These are phyloP conservation scores for Pseudopipra pipra DNA, from an alignment of 2,113 vertebrate species.

Conservation along the genomic window DNA sequence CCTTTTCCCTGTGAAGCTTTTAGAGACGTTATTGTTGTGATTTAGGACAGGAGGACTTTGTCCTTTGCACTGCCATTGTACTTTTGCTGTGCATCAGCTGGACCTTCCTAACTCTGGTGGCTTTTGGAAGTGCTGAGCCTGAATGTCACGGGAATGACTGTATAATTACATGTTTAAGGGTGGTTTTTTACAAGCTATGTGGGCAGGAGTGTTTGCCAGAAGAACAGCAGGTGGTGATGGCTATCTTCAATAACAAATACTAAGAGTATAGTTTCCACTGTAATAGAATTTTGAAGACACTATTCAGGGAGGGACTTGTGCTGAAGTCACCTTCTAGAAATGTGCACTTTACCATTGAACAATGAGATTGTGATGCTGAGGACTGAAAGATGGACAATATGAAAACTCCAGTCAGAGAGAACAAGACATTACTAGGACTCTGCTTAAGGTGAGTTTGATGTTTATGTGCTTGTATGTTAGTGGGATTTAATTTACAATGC, in stretches of 20 bases:
- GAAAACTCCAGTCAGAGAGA: not conserved
- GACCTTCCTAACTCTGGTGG: not conserved
- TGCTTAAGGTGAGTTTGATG: not conserved
- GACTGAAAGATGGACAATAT: not conserved
- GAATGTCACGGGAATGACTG: not conserved
- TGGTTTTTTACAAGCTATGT: not conserved
- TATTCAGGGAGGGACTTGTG: not conserved
- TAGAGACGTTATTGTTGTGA: fast-evolving
- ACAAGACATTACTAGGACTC: no score
- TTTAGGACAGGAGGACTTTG: not conserved
- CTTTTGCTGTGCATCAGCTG: not conserved
- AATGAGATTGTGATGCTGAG: not conserved
- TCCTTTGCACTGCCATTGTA: not conserved
- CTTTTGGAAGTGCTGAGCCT: not conserved
- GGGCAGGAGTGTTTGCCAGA: not conserved
- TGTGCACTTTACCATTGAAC: not conserved
- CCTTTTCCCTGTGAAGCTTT: not conserved
- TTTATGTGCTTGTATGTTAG: fast-evolving
- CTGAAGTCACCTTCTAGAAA: not conserved
- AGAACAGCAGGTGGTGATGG: not conserved
- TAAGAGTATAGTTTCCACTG: not conserved
- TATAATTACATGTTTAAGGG: not conserved
- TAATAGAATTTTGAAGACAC: not conserved
- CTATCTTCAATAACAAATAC: not conserved
- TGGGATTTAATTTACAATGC: not conserved